Conservation (phyloP, 2,888 invertebrate species). For the Eupithecia centaureata region DNA sequence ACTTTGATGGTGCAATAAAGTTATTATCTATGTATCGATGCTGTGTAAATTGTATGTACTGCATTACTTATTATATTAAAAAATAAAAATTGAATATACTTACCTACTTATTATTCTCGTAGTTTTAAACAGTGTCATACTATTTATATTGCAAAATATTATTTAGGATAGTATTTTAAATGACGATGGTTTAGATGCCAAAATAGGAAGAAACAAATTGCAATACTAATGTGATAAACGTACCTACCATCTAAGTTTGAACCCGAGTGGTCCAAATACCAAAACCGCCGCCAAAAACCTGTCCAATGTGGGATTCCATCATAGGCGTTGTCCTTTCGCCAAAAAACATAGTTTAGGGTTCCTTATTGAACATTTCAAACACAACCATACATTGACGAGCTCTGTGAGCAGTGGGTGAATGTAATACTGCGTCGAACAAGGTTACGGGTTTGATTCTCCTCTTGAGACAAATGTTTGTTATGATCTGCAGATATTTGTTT, state of each 20-base stretch:
- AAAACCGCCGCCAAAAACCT: slow-evolving; percentile 58
- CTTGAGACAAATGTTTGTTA: no score
- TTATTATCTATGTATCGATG: no score
- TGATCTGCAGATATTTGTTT: no score
- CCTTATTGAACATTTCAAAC: background rate
- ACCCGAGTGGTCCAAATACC: slow-evolving; percentile 45
- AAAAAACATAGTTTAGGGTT: slow-evolving; percentile 45
- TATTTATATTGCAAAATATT: background rate
- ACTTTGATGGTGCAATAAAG: no score
- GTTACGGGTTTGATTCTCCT: no score
- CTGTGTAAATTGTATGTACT: no score
- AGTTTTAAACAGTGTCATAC: background rate
- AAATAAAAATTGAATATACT: no score
- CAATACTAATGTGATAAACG: background rate
- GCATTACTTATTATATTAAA: no score
- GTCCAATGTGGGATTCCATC: slow-evolving; percentile 70
- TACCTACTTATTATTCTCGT: background rate
- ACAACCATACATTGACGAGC: no score
- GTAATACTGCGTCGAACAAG: no score
- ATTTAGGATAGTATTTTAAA: background rate
- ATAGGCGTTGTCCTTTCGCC: slow-evolving; percentile 63
- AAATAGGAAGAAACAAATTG: background rate
- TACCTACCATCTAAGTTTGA: slow-evolving; percentile 43
- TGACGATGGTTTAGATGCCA: background rate
- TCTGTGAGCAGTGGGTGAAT: no score